These are phyloP conservation scores for Delphinus delphis DNA, from an alignment of 2,113 vertebrate genomes.

Conservation along the genomic window DNA sequence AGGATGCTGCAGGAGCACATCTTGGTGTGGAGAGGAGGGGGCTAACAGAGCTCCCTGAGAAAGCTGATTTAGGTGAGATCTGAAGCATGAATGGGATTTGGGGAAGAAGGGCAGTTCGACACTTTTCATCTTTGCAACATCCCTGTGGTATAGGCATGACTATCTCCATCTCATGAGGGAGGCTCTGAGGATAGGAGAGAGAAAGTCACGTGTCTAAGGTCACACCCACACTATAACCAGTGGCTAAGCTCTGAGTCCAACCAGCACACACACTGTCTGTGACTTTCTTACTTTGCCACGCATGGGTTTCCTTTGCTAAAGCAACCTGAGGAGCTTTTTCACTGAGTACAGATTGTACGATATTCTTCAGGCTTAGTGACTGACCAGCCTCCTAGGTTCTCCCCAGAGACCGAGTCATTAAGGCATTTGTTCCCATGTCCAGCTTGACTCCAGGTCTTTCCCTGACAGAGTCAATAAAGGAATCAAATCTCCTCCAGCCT, in stretches of 20 bases:
- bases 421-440: not conserved
- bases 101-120: not conserved
- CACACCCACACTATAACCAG: not conserved
- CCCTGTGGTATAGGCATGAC: not conserved
- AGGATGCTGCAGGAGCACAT: not conserved
- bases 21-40: not conserved
- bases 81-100: not conserved
- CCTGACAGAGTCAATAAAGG: not conserved
- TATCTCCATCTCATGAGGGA: not conserved
- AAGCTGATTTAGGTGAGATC: not conserved
- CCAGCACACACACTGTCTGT: not conserved
- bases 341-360: not conserved
- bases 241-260: no score
- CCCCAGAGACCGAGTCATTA: not conserved
- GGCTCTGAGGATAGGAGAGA: not conserved
- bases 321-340: not conserved
- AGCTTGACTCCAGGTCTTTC: not conserved
- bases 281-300: no score
- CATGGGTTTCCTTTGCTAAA: not conserved
- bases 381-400: not conserved
- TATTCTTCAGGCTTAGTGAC: not conserved
- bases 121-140: not conserved
- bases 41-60: not conserved
- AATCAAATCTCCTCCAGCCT: not conserved
- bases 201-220: not conserved